Percentiles rank a stretch among this genome's conserved stretches.
These are phyloP conservation scores for Ceratina calcarata DNA, from an alignment of 1,140 invertebrate genomes.

Conservation along the genomic window DNA sequence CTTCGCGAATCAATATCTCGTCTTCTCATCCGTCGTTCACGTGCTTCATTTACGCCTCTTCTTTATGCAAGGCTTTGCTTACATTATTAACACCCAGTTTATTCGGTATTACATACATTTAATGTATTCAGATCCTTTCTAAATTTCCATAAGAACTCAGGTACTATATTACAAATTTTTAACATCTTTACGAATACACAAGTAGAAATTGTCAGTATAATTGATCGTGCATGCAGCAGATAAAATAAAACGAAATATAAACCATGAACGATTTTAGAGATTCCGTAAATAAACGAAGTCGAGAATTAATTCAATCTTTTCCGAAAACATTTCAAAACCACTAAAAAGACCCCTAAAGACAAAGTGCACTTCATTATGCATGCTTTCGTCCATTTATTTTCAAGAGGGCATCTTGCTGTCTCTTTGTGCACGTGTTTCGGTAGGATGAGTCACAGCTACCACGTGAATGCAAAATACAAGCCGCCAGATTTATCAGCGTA, in stretches of 20 bases:
- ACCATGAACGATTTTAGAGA: background rate
- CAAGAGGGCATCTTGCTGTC: conserved; percentile 21
- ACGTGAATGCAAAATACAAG: conserved; percentile 23
- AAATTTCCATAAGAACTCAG: no score
- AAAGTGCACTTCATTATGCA: conserved; percentile 1
- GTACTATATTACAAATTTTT: no score
- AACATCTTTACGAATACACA: no score
- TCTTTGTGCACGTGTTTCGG: conserved; percentile 28
- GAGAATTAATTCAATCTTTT: background rate
- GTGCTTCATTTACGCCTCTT: background rate
- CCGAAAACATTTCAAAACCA: background rate
- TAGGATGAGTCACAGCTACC: conserved; percentile 33
- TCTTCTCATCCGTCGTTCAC: background rate
- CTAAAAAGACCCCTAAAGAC: background rate
- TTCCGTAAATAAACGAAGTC: background rate
- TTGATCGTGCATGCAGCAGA: no score
- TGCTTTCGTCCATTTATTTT: conserved; percentile 19
- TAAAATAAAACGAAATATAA: background rate
- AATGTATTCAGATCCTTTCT: no score
- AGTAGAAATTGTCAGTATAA: no score
- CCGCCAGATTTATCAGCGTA: conserved; percentile 18
- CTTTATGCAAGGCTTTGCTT: background rate
- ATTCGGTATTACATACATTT: no score
- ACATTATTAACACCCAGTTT: background rate
- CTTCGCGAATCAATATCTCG: conserved; percentile 31